Conservation (phyloP, 2,797 vertebrate genomes). For the Crocodylus rhombifer region DNA sequence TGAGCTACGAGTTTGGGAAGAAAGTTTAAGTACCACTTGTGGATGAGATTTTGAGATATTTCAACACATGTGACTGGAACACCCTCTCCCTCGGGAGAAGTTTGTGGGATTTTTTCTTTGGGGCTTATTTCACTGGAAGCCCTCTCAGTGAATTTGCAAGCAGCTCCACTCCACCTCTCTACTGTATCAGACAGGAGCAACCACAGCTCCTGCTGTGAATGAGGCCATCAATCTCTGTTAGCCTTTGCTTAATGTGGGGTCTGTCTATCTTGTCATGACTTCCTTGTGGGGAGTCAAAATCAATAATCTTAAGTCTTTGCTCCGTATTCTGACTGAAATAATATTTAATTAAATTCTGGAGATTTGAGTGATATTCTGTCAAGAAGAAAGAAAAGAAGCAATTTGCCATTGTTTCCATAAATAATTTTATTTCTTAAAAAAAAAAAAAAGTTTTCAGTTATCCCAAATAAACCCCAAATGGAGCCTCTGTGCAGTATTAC, state of each 20-base stretch:
- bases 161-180: not conserved
- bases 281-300: not conserved
- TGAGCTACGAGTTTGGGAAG: not conserved
- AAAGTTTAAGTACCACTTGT: not conserved
- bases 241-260: not conserved
- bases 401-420: not conserved
- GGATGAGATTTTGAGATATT: not conserved
- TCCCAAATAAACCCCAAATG: not conserved
- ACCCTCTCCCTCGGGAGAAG: not conserved
- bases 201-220: not conserved
- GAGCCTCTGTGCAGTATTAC: not conserved
- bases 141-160: rapidly evolving
- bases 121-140: not conserved
- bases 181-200: not conserved
- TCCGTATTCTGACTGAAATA: not conserved
- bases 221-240: not conserved
- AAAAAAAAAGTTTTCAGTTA: not conserved
- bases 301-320: not conserved
- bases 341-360: not conserved
- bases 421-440: not conserved
- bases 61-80: not conserved
- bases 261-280: not conserved
- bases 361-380: not conserved
- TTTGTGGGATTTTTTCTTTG: not conserved
- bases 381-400: not conserved